Evolutionary conservation across 2,797 vertebrate genomes (phyloP).

Genomic region (Merluccius polli): DNA sequence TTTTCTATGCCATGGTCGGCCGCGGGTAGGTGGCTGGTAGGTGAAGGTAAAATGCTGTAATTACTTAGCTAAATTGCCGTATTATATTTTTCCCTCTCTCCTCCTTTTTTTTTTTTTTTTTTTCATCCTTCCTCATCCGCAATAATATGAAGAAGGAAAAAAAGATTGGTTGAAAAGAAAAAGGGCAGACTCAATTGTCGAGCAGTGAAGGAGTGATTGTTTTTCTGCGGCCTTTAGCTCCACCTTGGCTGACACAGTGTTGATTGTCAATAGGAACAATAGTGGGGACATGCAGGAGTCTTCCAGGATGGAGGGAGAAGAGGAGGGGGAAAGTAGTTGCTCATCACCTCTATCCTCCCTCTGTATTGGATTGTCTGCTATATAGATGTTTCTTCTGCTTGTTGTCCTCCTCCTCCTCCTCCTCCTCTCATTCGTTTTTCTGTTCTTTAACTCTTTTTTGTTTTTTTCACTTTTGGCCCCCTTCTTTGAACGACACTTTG

Average conservation of each 20-base stretch:
- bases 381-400: too few relatives aligned
- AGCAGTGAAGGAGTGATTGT: too few relatives aligned
- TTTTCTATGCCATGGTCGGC: slow-evolving; percentile 67
- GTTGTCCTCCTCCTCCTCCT: too few relatives aligned
- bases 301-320: slow-evolving; percentile 46
- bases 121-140: slow-evolving; percentile 49
- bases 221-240: too few relatives aligned
- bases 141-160: slow-evolving; percentile 49
- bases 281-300: too few relatives aligned
- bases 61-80: slow-evolving; percentile 83
- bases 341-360: too few relatives aligned
- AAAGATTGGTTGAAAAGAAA: slow-evolving; percentile 32
- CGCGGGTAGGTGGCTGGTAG: slow-evolving; percentile 68
- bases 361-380: too few relatives aligned
- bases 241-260: slow-evolving; percentile 35
- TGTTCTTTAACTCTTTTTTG: too few relatives aligned
- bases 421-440: too few relatives aligned
- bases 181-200: slow-evolving; percentile 12
- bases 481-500: too few relatives aligned
- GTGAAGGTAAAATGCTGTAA: slow-evolving; percentile 77
- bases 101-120: slow-evolving; percentile 60
- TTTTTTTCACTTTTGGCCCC: too few relatives aligned
- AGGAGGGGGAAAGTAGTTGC: slow-evolving; percentile 20
- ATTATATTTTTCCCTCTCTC: slow-evolving; percentile 73
- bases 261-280: slow-evolving; percentile 67